Base-by-base conservation (phyloP, 2,888 invertebrate genomes). In the Napeogenes sylphis region DNA sequence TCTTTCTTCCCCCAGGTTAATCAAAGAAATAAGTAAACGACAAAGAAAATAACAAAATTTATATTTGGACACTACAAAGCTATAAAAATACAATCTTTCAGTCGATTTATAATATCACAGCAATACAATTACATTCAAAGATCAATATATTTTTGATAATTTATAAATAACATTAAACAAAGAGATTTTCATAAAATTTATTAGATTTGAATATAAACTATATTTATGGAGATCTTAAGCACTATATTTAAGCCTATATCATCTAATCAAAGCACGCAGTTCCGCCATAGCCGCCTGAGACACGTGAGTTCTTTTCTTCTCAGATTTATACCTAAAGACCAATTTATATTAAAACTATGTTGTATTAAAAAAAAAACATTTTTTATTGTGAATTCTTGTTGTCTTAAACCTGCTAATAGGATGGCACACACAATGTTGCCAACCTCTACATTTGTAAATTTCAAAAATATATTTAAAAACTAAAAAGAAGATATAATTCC, bases 31-130 rank as follows among this genome's bases (percentile, higher is more conserved):
- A 59, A 56, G 51, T 47, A 60, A 58, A 58, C 42, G 61, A 65
- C 47, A 64, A 14, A 32, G 45, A 54, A 13, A 54, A 45, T 62
- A 67, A 56, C 54, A 62, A 63, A 60, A 33, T 21, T 59, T 65
- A 42, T 67, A 68, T 68, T 70, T 57, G 13, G 57, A 66, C 63
- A 64, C 58, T 69, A 71, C 68, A 74, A 67, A 72, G 73, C 75
- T 73, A 80, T 71, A 83, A 83, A 85, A 84, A 84, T 82, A 84
- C 72, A 79, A 59, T 59, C 69, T 74, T 75, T 85, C 82, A 85
- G 81, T 85, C 86, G 73, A 81, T 72, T 81, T 75, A 75, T 75
- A 77, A 78, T 87, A 89, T 88, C 88, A 89, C 87, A 89, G 87
- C 78, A 77, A 80, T 73, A 68, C 21, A 57, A 64, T 56, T 66